A percentile compares a stretch with the other conserved stretches of the same genome.
These are phyloP conservation scores for Cecidostiba fungosa DNA, from an alignment of 2,888 invertebrate genomes.

Conservation along the genomic window DNA sequence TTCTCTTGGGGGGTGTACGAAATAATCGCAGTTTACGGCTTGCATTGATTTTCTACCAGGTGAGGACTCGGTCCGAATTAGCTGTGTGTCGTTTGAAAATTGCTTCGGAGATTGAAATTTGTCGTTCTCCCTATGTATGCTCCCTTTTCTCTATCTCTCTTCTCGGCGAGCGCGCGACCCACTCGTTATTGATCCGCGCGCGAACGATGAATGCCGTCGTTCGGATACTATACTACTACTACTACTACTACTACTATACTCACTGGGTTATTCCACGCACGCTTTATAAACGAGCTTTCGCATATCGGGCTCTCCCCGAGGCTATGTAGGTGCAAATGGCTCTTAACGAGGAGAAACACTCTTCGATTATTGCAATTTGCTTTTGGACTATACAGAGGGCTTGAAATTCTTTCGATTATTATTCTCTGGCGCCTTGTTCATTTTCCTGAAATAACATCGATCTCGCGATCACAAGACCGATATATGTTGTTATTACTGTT, in stretches of 20 bases:
- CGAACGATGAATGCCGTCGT: conserved; percentile 24
- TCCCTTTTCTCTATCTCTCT: neutral
- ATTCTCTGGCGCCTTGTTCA: neutral
- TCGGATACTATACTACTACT: neutral
- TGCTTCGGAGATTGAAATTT: conserved; percentile 56
- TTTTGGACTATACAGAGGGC: neutral
- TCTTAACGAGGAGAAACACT: conserved; percentile 13
- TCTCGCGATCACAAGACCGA: neutral
- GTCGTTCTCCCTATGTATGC: neutral
- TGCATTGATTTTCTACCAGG: conserved; percentile 31
- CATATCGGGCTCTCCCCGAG: neutral
- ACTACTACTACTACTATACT: no score
- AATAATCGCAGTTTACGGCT: neutral
- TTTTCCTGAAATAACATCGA: conserved; percentile 2
- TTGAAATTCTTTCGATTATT: neutral
- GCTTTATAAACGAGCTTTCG: conserved; percentile 19
- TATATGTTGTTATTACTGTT: no score
- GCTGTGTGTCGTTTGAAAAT: conserved; percentile 38
- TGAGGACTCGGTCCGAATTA: conserved; percentile 10
- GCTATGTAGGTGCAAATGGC: conserved; percentile 9
- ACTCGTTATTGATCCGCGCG: conserved; percentile 34
- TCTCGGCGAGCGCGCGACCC: neutral
- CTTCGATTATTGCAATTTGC: conserved; percentile 18
- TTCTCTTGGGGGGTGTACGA: neutral
- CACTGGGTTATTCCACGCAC: neutral